Evolutionary conservation across 1,140 invertebrate genomes (phyloP).

Genomic region (Belonocnema kinseyi): DNA sequence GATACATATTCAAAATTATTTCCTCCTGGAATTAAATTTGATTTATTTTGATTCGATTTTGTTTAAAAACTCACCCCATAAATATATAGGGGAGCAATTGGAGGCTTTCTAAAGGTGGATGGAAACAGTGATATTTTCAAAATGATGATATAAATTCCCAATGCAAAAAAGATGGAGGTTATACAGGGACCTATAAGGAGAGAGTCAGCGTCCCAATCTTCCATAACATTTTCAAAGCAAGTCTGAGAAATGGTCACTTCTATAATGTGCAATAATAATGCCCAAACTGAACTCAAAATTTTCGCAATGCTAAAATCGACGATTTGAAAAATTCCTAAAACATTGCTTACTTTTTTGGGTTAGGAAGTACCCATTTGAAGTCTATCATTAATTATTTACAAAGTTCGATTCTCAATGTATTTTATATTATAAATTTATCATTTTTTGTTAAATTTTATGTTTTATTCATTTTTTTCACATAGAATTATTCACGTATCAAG

Average conservation of each 20-base stretch:
- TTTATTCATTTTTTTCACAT: too few species aligned
- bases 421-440: too few species aligned
- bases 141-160: slow-evolving; percentile 60
- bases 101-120: slow-evolving; percentile 50
- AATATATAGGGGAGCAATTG: slow-evolving; percentile 45
- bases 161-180: slow-evolving; percentile 54
- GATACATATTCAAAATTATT: too few species aligned
- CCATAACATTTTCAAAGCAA: slow-evolving; percentile 53
- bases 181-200: slow-evolving; percentile 49
- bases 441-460: too few species aligned
- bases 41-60: background rate
- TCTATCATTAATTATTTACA: too few species aligned
- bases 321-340: background rate
- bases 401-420: too few species aligned
- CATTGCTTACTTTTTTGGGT: too few species aligned
- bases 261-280: slow-evolving; percentile 53
- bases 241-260: slow-evolving; percentile 59
- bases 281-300: slow-evolving; percentile 61
- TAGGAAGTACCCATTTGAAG: too few species aligned
- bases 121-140: slow-evolving; percentile 55
- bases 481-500: too few species aligned
- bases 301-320: slow-evolving; percentile 50
- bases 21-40: too few species aligned
- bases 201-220: slow-evolving; percentile 55
- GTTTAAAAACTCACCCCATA: slow-evolving; percentile 59